These are phyloP conservation scores for Papilio helenus DNA, from an alignment of 1,140 invertebrate species.

Conservation along the genomic window DNA sequence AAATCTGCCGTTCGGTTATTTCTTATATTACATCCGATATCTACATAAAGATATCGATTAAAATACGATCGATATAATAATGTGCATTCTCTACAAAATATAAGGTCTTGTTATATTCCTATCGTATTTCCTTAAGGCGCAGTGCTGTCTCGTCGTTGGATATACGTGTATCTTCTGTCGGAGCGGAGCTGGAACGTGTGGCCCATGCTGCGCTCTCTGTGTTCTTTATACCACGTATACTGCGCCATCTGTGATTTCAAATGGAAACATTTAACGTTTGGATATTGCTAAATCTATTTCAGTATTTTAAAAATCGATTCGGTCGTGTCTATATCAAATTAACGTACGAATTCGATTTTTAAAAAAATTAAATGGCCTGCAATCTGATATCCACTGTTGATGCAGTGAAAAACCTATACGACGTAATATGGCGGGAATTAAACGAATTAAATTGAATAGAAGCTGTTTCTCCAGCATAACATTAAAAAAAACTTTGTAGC, in stretches of 20 bases:
- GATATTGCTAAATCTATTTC: too few relatives aligned
- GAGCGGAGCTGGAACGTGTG: conserved; percentile 62
- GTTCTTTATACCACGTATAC: conserved; percentile 49
- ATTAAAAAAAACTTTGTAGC: too few relatives aligned
- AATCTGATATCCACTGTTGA: too few relatives aligned
- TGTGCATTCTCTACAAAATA: conserved; percentile 20
- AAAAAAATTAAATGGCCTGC: too few relatives aligned
- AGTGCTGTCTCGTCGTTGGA: conserved; percentile 64
- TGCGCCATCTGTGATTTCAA: conserved; percentile 50
- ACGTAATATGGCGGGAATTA: too few relatives aligned
- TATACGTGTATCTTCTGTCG: conserved; percentile 69
- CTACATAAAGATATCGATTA: background rate
- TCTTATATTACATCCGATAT: background rate
- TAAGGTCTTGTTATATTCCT: background rate
- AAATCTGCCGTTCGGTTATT: too few relatives aligned
- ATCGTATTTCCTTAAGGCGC: conserved; percentile 65
- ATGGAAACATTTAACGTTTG: too few relatives aligned
- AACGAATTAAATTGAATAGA: too few relatives aligned
- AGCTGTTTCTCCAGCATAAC: too few relatives aligned
- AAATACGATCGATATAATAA: background rate
- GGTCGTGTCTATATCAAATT: too few relatives aligned
- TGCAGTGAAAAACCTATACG: too few relatives aligned
- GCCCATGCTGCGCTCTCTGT: conserved; percentile 57
- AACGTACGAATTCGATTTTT: background rate
- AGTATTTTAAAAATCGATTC: too few relatives aligned